These are phyloP conservation scores for Esox lucius DNA, from an alignment of 2,797 vertebrate species.

Conservation along the genomic window DNA sequence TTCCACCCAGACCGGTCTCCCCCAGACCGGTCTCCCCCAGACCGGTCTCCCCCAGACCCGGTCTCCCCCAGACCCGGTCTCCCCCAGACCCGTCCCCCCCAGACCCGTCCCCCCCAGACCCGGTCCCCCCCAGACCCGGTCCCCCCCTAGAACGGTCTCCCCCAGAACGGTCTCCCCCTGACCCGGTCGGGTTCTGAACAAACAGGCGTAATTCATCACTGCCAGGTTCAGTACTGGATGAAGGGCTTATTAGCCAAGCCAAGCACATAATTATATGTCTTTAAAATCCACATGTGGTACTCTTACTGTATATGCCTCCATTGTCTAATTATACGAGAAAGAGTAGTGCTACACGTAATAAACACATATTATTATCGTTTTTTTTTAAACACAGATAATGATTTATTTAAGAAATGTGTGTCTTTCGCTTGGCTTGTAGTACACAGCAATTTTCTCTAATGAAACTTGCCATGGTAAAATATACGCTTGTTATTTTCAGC, in stretches of 20 bases:
- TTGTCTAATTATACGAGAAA: not conserved
- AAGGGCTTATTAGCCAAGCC: not conserved
- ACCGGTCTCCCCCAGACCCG: too few species aligned
- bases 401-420: not conserved
- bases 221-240: not conserved
- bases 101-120: too few species aligned
- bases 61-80: too few species aligned
- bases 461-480: not conserved
- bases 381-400: not conserved
- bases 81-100: too few species aligned
- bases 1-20: too few species aligned
- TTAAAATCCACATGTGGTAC: not conserved
- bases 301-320: not conserved
- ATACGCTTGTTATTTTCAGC: not conserved
- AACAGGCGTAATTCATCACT: conserved; percentile 9
- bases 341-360: not conserved
- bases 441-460: not conserved
- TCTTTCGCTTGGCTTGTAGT: too few species aligned
- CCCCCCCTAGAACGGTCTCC: too few species aligned
- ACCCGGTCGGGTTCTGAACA: not conserved
- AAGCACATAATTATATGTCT: not conserved
- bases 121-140: too few species aligned
- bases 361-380: not conserved
- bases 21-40: too few species aligned
- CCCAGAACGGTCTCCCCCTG: too few species aligned